Conservation (phyloP, 1,140 invertebrate genomes). For the Drosophila parabipectinata region DNA sequence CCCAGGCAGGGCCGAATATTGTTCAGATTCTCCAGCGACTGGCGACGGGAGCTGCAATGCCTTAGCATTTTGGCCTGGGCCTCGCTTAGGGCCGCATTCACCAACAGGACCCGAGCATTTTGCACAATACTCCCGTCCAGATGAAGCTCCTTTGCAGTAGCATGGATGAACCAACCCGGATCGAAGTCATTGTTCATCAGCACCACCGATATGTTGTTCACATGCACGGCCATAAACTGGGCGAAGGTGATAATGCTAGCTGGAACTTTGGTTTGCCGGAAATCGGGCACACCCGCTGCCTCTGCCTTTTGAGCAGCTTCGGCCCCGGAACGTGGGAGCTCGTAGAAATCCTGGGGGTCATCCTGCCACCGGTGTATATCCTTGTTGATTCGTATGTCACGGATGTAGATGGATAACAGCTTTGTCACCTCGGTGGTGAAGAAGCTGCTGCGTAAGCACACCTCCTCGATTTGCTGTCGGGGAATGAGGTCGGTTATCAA, state of each 20-base stretch:
- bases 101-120: conserved; percentile 89
- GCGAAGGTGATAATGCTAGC: conserved; percentile 92
- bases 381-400: conserved; percentile 93
- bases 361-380: conserved; percentile 86
- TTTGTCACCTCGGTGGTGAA: conserved; percentile 95
- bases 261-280: conserved; percentile 90
- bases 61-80: conserved; percentile 85
- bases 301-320: conserved; percentile 50
- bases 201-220: conserved; percentile 92
- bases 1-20: conserved; percentile 86
- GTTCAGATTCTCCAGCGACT: conserved; percentile 77
- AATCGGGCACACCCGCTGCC: conserved; percentile 85
- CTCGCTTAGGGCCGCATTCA: conserved; percentile 88
- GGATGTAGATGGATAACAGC: conserved; percentile 92
- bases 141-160: conserved; percentile 90
- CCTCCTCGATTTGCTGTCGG: conserved; percentile 92
- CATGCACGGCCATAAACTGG: conserved; percentile 94
- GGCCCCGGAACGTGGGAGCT: conserved; percentile 55
- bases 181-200: conserved; percentile 86
- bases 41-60: conserved; percentile 79
- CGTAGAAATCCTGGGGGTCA: conserved; percentile 44
- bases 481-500: conserved; percentile 55
- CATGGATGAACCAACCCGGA: conserved; percentile 90
- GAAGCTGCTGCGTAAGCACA: conserved; percentile 94
- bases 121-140: conserved; percentile 91